Conservation (phyloP, 2,113 vertebrate genomes). For the Microcebus lehilahytsara region DNA sequence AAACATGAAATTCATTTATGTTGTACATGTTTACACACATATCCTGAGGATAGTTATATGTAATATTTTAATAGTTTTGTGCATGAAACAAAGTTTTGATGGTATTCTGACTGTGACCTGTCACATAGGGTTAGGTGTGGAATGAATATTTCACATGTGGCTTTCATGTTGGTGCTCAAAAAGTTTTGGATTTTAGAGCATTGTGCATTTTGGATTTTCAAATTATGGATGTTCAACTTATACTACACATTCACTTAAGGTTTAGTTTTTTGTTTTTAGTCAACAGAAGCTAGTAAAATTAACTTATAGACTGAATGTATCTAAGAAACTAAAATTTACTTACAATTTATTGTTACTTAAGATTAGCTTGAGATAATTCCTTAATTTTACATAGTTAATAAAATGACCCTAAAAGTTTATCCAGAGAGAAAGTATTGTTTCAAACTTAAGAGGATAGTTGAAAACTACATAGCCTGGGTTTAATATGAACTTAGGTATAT, state of each 20-base stretch:
- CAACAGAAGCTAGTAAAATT: background rate
- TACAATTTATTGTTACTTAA: background rate
- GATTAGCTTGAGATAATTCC: background rate
- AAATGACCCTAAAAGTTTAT: constrained; percentile 14
- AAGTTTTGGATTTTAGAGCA: background rate
- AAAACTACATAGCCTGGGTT: background rate
- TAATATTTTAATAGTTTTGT: background rate
- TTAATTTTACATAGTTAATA: constrained; percentile 10
- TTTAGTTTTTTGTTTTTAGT: background rate
- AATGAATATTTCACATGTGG: background rate
- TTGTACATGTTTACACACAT: background rate
- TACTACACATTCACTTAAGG: background rate
- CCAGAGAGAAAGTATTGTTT: background rate
- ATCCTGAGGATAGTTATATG: background rate
- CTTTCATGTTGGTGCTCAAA: background rate
- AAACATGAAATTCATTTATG: background rate
- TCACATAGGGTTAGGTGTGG: background rate
- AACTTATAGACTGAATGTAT: constrained; percentile 16
- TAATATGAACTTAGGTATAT: background rate
- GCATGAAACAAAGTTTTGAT: background rate
- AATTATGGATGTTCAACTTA: background rate
- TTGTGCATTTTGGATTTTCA: background rate
- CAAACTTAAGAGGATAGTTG: background rate
- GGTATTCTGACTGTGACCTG: background rate
- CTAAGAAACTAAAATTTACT: background rate